Percentiles rank a stretch among this genome's conserved stretches.
Conservation (phyloP, 2,888 invertebrate species). For the Euspilapteryx auroguttella region DNA sequence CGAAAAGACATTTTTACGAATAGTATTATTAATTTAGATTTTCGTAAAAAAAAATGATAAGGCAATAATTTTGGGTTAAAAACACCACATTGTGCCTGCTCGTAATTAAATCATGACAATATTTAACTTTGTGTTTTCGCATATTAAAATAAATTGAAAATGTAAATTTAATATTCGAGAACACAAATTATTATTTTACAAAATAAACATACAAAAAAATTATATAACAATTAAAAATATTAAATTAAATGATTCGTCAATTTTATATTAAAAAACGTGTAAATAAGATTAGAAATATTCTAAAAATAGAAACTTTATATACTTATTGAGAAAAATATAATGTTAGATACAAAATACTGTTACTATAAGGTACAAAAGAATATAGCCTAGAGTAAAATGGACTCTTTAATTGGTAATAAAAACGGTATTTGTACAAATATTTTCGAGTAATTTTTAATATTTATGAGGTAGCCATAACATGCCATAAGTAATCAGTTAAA, state of each 20-base stretch:
- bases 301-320: constrained; percentile 1
- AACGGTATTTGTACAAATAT: too few species aligned
- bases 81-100: constrained; percentile 53
- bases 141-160: constrained; percentile 12
- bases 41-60: constrained; percentile 31
- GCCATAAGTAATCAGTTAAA: too few species aligned
- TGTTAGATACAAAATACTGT: neutral
- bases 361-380: too few species aligned
- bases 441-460: too few species aligned
- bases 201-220: constrained; percentile 24
- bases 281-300: constrained; percentile 3
- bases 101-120: constrained; percentile 41
- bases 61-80: constrained; percentile 52
- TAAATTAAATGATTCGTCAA: constrained; percentile 14
- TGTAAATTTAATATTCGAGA: too few species aligned
- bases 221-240: constrained; percentile 32
- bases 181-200: too few species aligned
- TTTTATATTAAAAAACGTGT: constrained; percentile 2
- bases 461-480: constrained; percentile 58
- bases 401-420: too few species aligned
- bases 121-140: constrained; percentile 27
- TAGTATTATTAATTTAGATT: constrained; percentile 60
- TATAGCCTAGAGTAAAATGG: too few species aligned
- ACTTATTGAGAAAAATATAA: neutral
- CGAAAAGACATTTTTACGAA: constrained; percentile 60